Base-by-base conservation (phyloP, 2,113 vertebrate species). In the Lontra canadensis region DNA sequence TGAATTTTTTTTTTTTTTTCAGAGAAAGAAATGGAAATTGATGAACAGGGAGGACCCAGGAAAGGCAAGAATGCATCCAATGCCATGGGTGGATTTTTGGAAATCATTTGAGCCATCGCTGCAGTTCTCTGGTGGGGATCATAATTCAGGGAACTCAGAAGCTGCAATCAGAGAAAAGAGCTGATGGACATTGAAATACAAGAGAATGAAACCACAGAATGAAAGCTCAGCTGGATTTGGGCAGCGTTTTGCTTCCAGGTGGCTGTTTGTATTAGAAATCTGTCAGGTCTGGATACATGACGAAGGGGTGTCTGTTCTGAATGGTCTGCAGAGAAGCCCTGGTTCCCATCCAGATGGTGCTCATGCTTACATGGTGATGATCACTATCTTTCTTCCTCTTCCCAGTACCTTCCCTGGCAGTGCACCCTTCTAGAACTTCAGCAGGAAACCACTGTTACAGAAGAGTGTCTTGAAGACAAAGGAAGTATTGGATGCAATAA, bases 231-330 rank as follows among this genome's bases (percentile, higher is more conserved):
- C 92, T 95, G 79, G n/a, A 26, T 69, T n/a, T 80, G 92, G 79
- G 67, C 89, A 96, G 79, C 78, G 47, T 57, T 71, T 55, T 21
- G 86, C 65, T 49, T 95, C 79, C 95, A 95, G 95, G 89, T 92
- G 86, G 47, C 82, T 29, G 15, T 81, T 80, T 87, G 76, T 26
- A 13, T 86, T 36, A 90, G 81, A 90, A 93, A 88, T 65, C 81
- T 85, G 65, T 95, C 76, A 39, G 52, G 42, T 39, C 42, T 59
- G 82, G 29, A 12, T 84, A 36, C 11, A 2, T 25, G n/a, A 74
- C 25, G 12, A 59, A 93, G 80, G 44, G 39, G 17, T 39, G 14
- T 73, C 20, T 20, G 79, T 31, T 1, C 59, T 0, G 4, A 21
- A 23, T 2, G 44, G 26, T 87, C 52, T 55, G 14, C 55, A 20